Evolutionary conservation across 2,797 vertebrate genomes (phyloP), one percentile per base, ranked within the genome.

Genomic region (Octomys mimax): DNA sequence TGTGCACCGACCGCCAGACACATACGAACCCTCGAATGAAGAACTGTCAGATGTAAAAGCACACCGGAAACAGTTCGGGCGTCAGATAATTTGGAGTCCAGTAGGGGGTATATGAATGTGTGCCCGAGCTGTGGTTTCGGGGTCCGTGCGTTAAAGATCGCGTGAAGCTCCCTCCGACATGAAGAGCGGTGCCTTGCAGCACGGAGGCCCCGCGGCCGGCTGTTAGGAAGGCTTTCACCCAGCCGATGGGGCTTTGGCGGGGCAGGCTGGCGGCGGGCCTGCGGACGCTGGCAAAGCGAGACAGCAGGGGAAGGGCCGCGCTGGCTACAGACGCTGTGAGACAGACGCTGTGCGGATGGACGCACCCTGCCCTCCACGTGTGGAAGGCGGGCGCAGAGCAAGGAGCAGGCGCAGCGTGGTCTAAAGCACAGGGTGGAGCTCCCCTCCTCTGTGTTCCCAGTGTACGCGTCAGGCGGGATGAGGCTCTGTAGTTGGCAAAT

Each of bases 1-100:
- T 71, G 59, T 75, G 70, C 59, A 9, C 39, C 77, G 52, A 84
- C 18, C 49, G 36, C 24, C 18, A 62, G 66, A 62, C n/a, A 39
- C 22, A 71, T 39, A 36, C 46, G 81, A 70, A 21, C 61, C 24
- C 33, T 85, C 71, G 4, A 95, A 86, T 71, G 61, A 54, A 89
- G 33, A 70, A 70, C 87, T 92, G 75, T 68, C 42, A 24, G 31
- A 82, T 66, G 33, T 70, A 66, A 79, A 92, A 94, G 52, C 92
- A 84, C 87, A 68, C 75, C 24, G 85, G 59, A 73, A 84, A 81
- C 3, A 42, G 26, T 73, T 54, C n/a, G 46, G 42, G 39, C 36
- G 36, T 83, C 33, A 46, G n/a, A 39, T 59, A 83, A 80, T 61
- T 42, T 36, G 4, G 21, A 59, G 13, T 75, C 88, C 87, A 86